A percentile compares a stretch with the other conserved stretches of the same genome.
Evolutionary conservation across 2,888 invertebrate species (phyloP).

Genomic region (Ophraella communa): DNA sequence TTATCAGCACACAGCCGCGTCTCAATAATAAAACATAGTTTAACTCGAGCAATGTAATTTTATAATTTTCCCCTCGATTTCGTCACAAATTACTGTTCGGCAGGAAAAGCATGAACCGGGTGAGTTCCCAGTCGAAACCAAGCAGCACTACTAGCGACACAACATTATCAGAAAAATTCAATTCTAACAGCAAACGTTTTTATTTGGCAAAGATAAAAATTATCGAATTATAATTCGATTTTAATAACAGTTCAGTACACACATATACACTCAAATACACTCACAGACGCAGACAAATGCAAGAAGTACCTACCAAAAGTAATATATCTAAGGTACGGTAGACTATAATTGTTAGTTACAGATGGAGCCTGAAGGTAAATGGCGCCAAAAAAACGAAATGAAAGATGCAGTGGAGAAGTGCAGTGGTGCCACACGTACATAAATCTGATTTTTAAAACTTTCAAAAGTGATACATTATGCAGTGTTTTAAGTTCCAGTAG

Average conservation of each 20-base stretch:
- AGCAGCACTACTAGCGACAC: conserved; percentile 55
- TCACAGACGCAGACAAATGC: conserved; percentile 29
- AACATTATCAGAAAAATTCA: too few relatives aligned
- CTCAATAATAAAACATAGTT: conserved; percentile 57
- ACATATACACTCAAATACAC: conserved; percentile 25
- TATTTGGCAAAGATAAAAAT: conserved; percentile 6
- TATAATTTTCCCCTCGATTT: conserved; percentile 63
- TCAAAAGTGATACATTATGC: too few relatives aligned
- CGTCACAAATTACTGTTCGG: conserved; percentile 62
- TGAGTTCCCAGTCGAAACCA: conserved; percentile 58
- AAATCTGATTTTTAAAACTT: too few relatives aligned
- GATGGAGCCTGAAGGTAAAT: conserved; percentile 55
- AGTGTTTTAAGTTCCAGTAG: too few relatives aligned
- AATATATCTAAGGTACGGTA: conserved; percentile 56
- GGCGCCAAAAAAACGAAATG: conserved; percentile 59
- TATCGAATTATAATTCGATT: conserved; percentile 48
- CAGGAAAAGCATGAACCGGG: conserved; percentile 60
- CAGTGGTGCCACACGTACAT: conserved; percentile 30
- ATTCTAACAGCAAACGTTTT: too few relatives aligned
- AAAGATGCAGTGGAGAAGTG: conserved; percentile 41
- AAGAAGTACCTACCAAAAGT: conserved; percentile 47
- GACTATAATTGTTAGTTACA: conserved; percentile 57
- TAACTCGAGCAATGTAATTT: conserved; percentile 62
- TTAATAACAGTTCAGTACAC: conserved; percentile 41
- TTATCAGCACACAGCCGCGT: conserved; percentile 50